Evolutionary conservation across 1,140 invertebrate genomes (phyloP).

Genomic region (Drosophila varians): DNA sequence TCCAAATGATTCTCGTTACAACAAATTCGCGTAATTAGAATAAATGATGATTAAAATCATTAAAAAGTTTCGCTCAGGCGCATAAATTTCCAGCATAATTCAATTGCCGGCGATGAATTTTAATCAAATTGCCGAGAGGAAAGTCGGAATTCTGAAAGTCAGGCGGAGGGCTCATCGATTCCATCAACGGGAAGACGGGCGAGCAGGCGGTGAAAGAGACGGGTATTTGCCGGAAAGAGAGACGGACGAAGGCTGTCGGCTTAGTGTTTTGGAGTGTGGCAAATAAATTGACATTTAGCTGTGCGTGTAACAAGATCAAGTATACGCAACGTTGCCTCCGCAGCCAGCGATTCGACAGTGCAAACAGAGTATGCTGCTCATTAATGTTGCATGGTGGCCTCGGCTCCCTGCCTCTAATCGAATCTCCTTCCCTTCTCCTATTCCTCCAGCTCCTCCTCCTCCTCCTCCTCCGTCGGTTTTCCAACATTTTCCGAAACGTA

Average conservation of each 20-base stretch:
- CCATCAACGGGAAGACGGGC: slow-evolving; percentile 34
- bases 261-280: slow-evolving; percentile 77
- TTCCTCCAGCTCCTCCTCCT: slow-evolving; percentile 31
- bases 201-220: slow-evolving; percentile 13
- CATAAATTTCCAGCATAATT: slow-evolving; percentile 70
- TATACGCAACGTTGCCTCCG: slow-evolving; percentile 66
- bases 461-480: slow-evolving; percentile 38
- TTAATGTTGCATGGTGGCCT: slow-evolving; percentile 53
- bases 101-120: slow-evolving; percentile 53
- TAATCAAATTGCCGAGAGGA: slow-evolving; percentile 71
- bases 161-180: slow-evolving; percentile 67
- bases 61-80: slow-evolving; percentile 60
- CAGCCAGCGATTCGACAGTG: slow-evolving; percentile 34
- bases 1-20: slow-evolving; percentile 29
- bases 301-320: slow-evolving; percentile 78
- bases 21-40: slow-evolving; percentile 50
- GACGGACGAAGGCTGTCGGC: slow-evolving; percentile 23
- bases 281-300: slow-evolving; percentile 82
- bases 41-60: slow-evolving; percentile 62
- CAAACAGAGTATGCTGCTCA: slow-evolving; percentile 30
- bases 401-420: slow-evolving; percentile 4
- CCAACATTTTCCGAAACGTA: slow-evolving; percentile 29
- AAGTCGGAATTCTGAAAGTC: slow-evolving; percentile 14
- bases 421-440: slow-evolving; percentile 21
- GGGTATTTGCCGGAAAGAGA: neutral